Evolutionary conservation across 1,140 invertebrate genomes (phyloP).

Genomic region (Drosophila melanica): DNA sequence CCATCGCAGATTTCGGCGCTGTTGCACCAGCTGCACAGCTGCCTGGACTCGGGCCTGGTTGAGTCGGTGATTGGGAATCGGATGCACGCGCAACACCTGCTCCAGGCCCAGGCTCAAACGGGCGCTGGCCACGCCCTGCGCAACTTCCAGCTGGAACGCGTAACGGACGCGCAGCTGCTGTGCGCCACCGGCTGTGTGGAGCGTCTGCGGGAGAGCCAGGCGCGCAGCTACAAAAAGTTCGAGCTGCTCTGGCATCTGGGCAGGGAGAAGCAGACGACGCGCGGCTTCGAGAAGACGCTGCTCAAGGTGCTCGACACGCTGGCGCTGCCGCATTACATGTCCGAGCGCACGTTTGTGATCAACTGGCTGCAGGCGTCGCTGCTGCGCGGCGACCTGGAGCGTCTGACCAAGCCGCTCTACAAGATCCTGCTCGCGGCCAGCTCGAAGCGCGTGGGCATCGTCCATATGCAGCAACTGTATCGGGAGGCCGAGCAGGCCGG

Average conservation of each 20-base stretch:
- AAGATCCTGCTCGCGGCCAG: constrained; percentile 91
- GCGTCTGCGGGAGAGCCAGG: constrained; percentile 84
- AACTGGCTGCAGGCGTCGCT: constrained; percentile 85
- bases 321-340: constrained; percentile 76
- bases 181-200: constrained; percentile 63
- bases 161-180: constrained; percentile 73
- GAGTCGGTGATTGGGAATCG: constrained; percentile 78
- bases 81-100: constrained; percentile 74
- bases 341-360: constrained; percentile 80
- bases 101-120: constrained; percentile 50
- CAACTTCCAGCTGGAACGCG: constrained; percentile 60
- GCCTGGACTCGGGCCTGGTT: constrained; percentile 80
- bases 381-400: constrained; percentile 90
- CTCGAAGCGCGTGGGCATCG: constrained; percentile 93
- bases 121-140: constrained; percentile 46
- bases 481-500: constrained; percentile 85
- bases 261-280: constrained; percentile 86
- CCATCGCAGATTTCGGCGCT: constrained; percentile 68
- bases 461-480: constrained; percentile 91
- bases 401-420: constrained; percentile 92
- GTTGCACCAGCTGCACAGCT: constrained; percentile 80
- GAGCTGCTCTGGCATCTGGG: constrained; percentile 92
- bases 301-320: constrained; percentile 79
- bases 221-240: constrained; percentile 90
- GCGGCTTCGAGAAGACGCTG: constrained; percentile 81